These are phyloP conservation scores for Nemapogon koenigi DNA, from an alignment of 2,888 invertebrate genomes.

Conservation along the genomic window DNA sequence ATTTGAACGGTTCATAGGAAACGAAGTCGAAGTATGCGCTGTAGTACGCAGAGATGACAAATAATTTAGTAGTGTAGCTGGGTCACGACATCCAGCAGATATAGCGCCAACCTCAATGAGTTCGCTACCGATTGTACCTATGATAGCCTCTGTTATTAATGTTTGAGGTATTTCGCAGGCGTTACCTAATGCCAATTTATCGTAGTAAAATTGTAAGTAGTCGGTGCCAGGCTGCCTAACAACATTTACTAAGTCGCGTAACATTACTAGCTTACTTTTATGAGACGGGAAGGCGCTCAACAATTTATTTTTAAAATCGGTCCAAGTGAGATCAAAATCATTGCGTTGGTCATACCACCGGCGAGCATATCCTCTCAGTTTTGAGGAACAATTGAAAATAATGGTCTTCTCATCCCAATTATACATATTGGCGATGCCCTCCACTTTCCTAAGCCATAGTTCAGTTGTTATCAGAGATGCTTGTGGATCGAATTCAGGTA, in stretches of 20 bases:
- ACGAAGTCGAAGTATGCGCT: background rate
- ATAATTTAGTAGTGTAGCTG: background rate
- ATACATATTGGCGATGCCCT: background rate
- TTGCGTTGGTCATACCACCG: background rate
- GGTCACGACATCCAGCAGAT: conserved; percentile 11
- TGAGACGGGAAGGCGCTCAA: background rate
- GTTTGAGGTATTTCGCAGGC: background rate
- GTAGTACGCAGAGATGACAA: background rate
- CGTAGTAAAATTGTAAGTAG: background rate
- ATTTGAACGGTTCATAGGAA: background rate
- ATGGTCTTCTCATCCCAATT: background rate
- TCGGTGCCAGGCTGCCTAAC: background rate
- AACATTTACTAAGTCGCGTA: background rate
- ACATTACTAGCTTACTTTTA: background rate
- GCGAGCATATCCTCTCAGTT: background rate
- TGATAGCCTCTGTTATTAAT: conserved; percentile 9
- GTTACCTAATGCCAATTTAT: background rate
- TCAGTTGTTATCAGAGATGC: background rate
- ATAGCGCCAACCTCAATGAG: conserved; percentile 11
- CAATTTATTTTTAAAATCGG: background rate
- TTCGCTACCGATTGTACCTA: conserved; percentile 10
- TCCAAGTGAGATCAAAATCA: background rate
- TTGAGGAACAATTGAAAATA: background rate
- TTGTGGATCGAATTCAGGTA: conserved; percentile 1
- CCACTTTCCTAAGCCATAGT: background rate